Evolutionary conservation across 1,140 invertebrate species (phyloP), one percentile per base, ranked within the genome.

Genomic region (Uloborus diversus): DNA sequence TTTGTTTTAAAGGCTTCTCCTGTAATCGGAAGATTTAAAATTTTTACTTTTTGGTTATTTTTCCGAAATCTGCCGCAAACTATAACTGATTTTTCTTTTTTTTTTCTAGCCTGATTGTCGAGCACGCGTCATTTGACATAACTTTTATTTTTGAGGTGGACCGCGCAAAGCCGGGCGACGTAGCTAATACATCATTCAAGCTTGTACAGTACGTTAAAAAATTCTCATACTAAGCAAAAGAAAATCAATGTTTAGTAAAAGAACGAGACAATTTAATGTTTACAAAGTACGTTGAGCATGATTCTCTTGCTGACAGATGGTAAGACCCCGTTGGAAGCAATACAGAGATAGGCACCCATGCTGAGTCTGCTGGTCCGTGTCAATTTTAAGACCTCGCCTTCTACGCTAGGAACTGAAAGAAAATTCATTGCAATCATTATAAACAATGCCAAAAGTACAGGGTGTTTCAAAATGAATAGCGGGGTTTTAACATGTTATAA

Each of bases 281-380:
- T 89, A 95, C 93, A 93, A 83, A 93, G 91, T 49, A 93, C 92
- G 82, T 90, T 90, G 53, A 93, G 88, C 84, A 91, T 89, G 65
- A 93, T 91, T 70, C 92, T 87, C 83, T 93, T 93, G 89, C 92
- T 93, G 81, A 93, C 91, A 13, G 92, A 91, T 4, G 93, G 93
- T 1, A 92, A 37, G 7, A 79, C 65, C 1, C 76, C 76, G 25
- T 79, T 79, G 0, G 76, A 69, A 17, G 76, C 76, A 76, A 96
- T 95, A 86, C 94, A 96, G 37, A 96, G 89, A 88, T 95, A 96
- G 49, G 92, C 92, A 17, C 94, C 94, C 94, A 96, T 96, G 84
- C 95, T 93, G 64, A 96, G 87, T 61, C 94, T 90, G 32, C 94
- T 95, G 82, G 96, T 95, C 79, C 92, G 89, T 1, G 90, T 91